Evolutionary conservation across 2,113 vertebrate species (phyloP).

Genomic region (Scatophagus argus): DNA sequence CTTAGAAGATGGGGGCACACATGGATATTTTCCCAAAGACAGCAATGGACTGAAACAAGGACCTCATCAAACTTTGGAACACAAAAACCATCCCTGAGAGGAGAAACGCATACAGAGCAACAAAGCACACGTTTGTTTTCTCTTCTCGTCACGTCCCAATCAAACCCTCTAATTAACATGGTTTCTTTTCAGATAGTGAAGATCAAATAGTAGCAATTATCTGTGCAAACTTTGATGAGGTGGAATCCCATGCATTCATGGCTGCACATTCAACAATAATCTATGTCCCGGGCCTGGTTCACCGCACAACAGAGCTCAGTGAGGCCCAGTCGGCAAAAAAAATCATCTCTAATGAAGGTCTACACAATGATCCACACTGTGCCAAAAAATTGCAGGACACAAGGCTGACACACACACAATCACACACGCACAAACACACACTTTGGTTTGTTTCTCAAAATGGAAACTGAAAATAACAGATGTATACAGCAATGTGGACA

Average conservation of each 20-base stretch:
- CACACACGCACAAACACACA: conserved; percentile 2
- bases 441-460: background rate
- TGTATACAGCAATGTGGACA: background rate
- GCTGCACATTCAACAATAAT: conserved; percentile 69
- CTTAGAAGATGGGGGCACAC: conserved; percentile 29
- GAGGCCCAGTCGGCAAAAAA: conserved; percentile 52
- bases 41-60: conserved; percentile 63
- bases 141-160: conserved; percentile 62
- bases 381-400: conserved; percentile 32
- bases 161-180: conserved; percentile 81
- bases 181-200: conserved; percentile 67
- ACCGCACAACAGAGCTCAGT: conserved; percentile 64
- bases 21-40: conserved; percentile 63
- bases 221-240: conserved; percentile 76
- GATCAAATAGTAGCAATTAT: conserved; percentile 82
- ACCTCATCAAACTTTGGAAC: conserved; percentile 57
- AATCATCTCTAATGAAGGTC: conserved; percentile 72
- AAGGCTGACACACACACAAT: background rate
- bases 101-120: conserved; percentile 65
- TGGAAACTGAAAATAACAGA: background rate
- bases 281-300: conserved; percentile 54
- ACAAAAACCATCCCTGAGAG: conserved; percentile 45
- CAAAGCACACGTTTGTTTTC: conserved; percentile 80
- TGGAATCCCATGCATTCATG: conserved; percentile 72
- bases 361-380: conserved; percentile 40